Conservation (phyloP, 2,888 invertebrate species). For the Dryobotodes eremita region DNA sequence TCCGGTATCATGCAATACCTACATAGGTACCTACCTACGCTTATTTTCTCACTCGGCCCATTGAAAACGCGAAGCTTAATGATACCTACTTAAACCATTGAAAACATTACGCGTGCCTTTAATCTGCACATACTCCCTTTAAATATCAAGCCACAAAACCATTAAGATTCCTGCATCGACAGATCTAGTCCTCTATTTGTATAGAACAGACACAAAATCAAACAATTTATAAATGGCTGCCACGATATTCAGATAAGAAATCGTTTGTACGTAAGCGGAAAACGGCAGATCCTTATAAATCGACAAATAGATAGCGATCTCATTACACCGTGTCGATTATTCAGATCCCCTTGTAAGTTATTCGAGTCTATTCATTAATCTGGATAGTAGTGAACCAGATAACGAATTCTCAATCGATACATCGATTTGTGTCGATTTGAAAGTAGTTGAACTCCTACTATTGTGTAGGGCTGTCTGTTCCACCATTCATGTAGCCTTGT, state of each 20-base stretch:
- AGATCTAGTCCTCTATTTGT: conserved; percentile 62
- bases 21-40: neutral
- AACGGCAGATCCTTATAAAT: conserved; percentile 88
- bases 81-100: neutral
- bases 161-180: conserved; percentile 56
- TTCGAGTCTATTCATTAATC: conserved; percentile 89
- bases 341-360: conserved; percentile 88
- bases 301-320: conserved; percentile 86
- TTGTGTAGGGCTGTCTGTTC: conserved; percentile 74
- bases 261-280: conserved; percentile 76
- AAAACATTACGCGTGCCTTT: neutral
- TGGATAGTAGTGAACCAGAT: conserved; percentile 82
- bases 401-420: conserved; percentile 85
- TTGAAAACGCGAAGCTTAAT: neutral
- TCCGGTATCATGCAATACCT: neutral
- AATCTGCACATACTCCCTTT: conserved; percentile 28
- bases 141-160: conserved; percentile 33
- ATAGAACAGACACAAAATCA: conserved; percentile 60
- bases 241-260: conserved; percentile 61
- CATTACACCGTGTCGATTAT: conserved; percentile 89
- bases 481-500: neutral
- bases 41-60: neutral
- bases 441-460: conserved; percentile 78
- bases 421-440: conserved; percentile 81
- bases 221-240: conserved; percentile 66